A percentile compares a stretch with the other conserved stretches of the same genome.
Evolutionary conservation across 64 coral and sea anemone species (phyloP).

Genomic region (Pocillopora damicornis): DNA sequence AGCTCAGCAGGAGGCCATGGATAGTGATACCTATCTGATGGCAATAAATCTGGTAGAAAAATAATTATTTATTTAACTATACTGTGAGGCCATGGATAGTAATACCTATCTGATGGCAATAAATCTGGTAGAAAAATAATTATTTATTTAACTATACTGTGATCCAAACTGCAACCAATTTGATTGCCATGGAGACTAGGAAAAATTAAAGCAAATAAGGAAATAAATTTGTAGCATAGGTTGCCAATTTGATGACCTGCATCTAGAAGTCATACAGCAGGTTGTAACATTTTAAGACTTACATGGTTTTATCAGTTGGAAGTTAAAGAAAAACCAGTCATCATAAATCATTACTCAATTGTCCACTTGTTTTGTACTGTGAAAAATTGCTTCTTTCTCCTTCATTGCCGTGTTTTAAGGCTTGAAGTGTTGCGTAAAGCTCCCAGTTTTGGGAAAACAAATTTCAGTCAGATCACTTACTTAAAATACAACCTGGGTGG

Average conservation of each 20-base stretch:
- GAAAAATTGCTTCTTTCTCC: too few species aligned
- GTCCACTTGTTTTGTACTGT: too few species aligned
- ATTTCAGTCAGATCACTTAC: too few species aligned
- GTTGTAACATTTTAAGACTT: not conserved
- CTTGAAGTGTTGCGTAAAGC: too few species aligned
- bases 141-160: not conserved
- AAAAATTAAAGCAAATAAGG: too few species aligned
- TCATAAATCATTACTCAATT: not conserved
- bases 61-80: not conserved
- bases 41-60: constrained; percentile 47
- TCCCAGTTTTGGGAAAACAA: too few species aligned
- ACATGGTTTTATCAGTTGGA: not conserved
- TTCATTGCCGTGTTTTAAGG: too few species aligned
- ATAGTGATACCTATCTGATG: constrained; percentile 44
- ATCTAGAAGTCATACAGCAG: too few species aligned
- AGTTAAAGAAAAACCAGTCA: not conserved
- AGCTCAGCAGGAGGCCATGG: constrained; percentile 46
- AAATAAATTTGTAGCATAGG: too few species aligned
- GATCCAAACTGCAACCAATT: not conserved
- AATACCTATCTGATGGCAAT: constrained; percentile 47
- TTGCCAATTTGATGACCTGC: too few species aligned
- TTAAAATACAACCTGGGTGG: too few species aligned
- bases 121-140: constrained; percentile 26
- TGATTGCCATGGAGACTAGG: too few species aligned
- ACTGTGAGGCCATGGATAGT: constrained; percentile 33